These are phyloP conservation scores for Podarcis siculus DNA, from an alignment of 2,797 vertebrate genomes.

Conservation along the genomic window DNA sequence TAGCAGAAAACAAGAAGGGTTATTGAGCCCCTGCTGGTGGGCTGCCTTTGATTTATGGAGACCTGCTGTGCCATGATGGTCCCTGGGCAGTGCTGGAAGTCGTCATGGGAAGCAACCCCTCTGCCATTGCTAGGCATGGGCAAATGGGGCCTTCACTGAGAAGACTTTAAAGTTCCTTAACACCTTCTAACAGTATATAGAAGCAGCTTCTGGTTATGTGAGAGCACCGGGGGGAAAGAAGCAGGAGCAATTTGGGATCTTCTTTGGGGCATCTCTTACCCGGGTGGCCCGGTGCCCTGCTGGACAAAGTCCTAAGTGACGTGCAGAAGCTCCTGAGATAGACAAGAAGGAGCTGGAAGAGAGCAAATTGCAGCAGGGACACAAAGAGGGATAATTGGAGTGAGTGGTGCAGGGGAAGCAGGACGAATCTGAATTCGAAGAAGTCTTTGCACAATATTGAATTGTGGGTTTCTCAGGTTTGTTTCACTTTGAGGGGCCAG, in stretches of 20 bases:
- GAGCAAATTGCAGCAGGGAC: too few relatives aligned
- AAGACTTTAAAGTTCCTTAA: background rate
- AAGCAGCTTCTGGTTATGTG: background rate
- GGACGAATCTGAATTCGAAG: background rate
- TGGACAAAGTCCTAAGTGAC: too few relatives aligned
- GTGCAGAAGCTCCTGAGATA: too few relatives aligned
- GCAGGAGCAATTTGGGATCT: background rate
- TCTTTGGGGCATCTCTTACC: background rate
- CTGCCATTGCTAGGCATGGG: background rate
- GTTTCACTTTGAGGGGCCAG: too few relatives aligned
- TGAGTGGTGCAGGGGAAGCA: too few relatives aligned
- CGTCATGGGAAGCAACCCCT: background rate
- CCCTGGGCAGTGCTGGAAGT: background rate
- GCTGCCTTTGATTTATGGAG: background rate
- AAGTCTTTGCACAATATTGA: too few relatives aligned
- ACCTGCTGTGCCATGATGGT: background rate
- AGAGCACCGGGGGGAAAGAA: background rate
- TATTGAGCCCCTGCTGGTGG: background rate
- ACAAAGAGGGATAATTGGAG: too few relatives aligned
- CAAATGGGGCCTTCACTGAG: background rate
- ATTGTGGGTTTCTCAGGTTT: too few relatives aligned
- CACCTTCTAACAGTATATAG: background rate
- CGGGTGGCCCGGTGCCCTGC: too few relatives aligned
- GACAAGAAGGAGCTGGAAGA: too few relatives aligned
- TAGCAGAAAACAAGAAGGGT: background rate